Base-by-base conservation (phyloP, 2,113 vertebrate species). In the Otis tarda region DNA sequence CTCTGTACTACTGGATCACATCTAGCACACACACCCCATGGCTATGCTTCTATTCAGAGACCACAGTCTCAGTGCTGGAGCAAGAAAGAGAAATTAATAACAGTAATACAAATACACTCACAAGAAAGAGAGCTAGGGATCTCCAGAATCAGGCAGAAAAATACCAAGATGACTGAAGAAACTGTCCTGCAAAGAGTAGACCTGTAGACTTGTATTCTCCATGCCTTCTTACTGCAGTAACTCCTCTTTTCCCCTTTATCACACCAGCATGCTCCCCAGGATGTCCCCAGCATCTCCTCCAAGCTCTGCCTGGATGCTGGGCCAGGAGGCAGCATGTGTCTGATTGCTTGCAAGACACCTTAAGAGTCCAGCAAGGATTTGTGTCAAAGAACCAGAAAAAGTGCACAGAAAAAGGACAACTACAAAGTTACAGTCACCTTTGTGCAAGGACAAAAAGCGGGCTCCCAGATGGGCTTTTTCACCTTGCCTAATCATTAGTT, bases 241-340 rank as follows among this genome's bases (percentile, higher is more conserved):
- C 12, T 60, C 35, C 41, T 68, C 28, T 56, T 39, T 43, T 35
- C 13, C 37, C 12, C 6, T 41, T 63, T 56, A 22, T 30, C 45
- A 84, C 2, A 7, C 13, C 27, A n/a, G 6, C 1, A 1, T 43
- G 15, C 3, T 9, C 22, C 10, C 13, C 14, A 6, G 10, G 23
- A 43, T 1, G 1, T 21, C 21, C 25, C 8, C 74, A 82, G 63
- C 3, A 24, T 12, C 16, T 53, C 16, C 20, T 10, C 14, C 31
- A 25, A 11, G 61, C 57, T 80, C 35, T 9, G 5, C 6, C 10
- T 56, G 43, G 37, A 19, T 68, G 24, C 14, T 57, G n/a, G 61
- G 24, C 15, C 35, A 43, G 28, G 19, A 64, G 12, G 13, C 13
- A 70, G 12, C 60, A 33, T 0, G 2, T n/a, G 20, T 10, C 30